phyloP scores from a whole-genome alignment of 2,888 invertebrate genomes.

The Acheta domesticus region DNA sequence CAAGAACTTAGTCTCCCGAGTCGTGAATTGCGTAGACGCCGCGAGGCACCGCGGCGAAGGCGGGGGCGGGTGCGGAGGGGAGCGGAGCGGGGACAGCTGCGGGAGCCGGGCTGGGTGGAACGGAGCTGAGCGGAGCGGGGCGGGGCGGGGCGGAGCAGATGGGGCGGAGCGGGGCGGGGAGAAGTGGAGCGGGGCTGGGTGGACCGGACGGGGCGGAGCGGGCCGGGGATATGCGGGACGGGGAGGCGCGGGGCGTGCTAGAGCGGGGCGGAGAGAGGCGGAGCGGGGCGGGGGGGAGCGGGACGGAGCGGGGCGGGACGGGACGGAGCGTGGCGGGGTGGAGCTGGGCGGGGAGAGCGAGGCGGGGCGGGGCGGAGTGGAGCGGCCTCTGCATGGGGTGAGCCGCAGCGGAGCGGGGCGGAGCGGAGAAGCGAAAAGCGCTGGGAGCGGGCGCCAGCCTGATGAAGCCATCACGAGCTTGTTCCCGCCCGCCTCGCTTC shows the following conservation, averaged over 20 bases:
- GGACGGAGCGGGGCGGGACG: not conserved
- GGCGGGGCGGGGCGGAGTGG: not conserved
- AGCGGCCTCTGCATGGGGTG: no score
- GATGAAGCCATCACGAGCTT: no score
- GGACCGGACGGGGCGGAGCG: not conserved
- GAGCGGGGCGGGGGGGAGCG: not conserved
- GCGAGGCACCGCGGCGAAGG: not conserved
- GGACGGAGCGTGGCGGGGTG: not conserved
- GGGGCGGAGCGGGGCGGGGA: no score
- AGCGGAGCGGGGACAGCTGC: not conserved
- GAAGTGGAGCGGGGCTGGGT: not conserved
- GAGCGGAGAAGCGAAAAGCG: no score
- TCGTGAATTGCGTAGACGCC: not conserved
- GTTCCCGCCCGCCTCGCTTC: no score
- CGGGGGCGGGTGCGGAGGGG: not conserved
- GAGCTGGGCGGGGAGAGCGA: not conserved
- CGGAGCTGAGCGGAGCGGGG: no score
- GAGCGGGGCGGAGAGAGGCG: not conserved
- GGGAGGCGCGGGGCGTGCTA: no score
- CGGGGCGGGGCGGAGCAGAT: no score
- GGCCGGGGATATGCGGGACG: no score
- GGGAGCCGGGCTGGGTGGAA: not conserved
- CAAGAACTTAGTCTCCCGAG: slow-evolving; percentile 1
- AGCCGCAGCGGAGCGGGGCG: no score
- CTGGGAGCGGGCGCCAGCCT: no score